These are phyloP conservation scores for Chrysopa pallens DNA, from an alignment of 1,140 invertebrate genomes.

Conservation along the genomic window DNA sequence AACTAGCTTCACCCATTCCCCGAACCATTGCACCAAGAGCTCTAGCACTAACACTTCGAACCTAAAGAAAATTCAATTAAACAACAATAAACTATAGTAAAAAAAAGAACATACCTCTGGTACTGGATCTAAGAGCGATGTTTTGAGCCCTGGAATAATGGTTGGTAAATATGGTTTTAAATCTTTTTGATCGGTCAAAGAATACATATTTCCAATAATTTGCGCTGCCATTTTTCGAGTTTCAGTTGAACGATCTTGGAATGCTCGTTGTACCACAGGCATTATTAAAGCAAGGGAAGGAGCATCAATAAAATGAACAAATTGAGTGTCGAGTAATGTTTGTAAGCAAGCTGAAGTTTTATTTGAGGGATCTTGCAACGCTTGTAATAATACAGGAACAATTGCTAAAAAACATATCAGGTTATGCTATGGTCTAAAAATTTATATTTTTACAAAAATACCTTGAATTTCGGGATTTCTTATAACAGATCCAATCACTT, in stretches of 20 bases:
- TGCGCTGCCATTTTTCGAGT: constrained; percentile 97
- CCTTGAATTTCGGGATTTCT: constrained; percentile 96
- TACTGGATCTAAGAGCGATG: constrained; percentile 90
- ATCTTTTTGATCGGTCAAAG: constrained; percentile 96
- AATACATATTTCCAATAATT: constrained; percentile 99
- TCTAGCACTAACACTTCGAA: constrained; percentile 78
- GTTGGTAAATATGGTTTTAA: constrained; percentile 89
- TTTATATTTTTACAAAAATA: constrained; percentile 15
- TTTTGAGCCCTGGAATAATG: constrained; percentile 93
- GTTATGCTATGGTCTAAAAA: neutral
- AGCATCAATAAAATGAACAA: constrained; percentile 98
- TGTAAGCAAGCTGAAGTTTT: constrained; percentile 86
- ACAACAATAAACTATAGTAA: neutral
- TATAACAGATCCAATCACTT: constrained; percentile 94
- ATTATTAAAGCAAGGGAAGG: constrained; percentile 96
- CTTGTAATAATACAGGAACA: constrained; percentile 78
- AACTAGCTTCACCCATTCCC: constrained; percentile 90
- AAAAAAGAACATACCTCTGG: constrained; percentile 56
- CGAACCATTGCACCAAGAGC: constrained; percentile 94
- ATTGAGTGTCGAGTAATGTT: constrained; percentile 89
- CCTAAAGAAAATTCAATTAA: constrained; percentile 27
- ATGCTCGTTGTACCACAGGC: constrained; percentile 95
- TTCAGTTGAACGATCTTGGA: constrained; percentile 92
- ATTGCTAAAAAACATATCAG: constrained; percentile 57
- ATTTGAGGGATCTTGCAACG: constrained; percentile 90